These are phyloP conservation scores for Tragelaphus buxtoni DNA, from an alignment of 2,113 vertebrate species.

Conservation along the genomic window DNA sequence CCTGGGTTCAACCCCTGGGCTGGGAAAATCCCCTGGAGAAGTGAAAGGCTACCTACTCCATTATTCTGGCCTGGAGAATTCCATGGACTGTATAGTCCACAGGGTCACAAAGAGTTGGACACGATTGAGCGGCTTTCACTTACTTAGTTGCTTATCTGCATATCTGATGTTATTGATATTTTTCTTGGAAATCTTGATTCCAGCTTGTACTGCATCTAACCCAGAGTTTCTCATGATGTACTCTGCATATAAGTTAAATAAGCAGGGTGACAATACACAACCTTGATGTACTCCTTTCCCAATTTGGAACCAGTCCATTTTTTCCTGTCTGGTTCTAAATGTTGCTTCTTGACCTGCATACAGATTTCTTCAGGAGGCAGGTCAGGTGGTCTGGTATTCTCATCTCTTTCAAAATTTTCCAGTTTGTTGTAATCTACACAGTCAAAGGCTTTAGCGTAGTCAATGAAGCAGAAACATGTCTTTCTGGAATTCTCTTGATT, in stretches of 20 bases:
- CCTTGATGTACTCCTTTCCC: neutral
- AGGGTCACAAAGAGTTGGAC: neutral
- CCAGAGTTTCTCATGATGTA: neutral
- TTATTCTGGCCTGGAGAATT: neutral
- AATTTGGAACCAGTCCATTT: neutral
- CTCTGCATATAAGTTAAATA: neutral
- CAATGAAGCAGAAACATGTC: neutral
- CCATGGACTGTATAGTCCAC: neutral
- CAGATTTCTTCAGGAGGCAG: neutral
- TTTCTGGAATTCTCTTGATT: neutral
- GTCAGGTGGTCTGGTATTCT: neutral
- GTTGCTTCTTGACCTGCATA: neutral
- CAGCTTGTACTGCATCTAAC: neutral
- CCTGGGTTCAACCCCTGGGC: neutral
- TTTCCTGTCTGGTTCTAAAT: neutral
- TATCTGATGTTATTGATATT: neutral
- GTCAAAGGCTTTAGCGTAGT: neutral
- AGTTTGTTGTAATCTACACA: neutral
- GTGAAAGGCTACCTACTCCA: neutral
- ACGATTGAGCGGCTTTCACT: fast-evolving
- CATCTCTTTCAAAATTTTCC: neutral
- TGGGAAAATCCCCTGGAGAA: neutral
- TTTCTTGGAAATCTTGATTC: neutral
- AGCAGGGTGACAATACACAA: neutral
- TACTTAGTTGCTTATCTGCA: neutral